phyloP scores from a whole-genome alignment of 1,140 invertebrate species.

The Schlechtendalia chinensis region DNA sequence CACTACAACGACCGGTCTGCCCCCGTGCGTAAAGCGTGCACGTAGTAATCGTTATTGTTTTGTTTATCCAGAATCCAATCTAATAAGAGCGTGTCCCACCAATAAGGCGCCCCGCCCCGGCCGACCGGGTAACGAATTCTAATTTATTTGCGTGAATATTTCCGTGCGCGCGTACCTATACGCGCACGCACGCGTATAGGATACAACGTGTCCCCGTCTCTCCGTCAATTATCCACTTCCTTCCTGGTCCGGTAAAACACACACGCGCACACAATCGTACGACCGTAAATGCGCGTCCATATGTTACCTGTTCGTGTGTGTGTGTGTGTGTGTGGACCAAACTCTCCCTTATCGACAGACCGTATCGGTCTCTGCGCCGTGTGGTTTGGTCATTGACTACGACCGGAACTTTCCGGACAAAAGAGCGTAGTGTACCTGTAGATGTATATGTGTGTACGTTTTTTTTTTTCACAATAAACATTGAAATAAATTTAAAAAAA shows the following conservation, averaged over 20 bases:
- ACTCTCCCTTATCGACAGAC: constrained; percentile 49
- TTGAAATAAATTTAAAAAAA: constrained; percentile 29
- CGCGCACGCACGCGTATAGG: background rate
- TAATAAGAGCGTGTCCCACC: background rate
- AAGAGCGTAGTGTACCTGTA: constrained; percentile 2
- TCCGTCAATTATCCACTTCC: constrained; percentile 49
- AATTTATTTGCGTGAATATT: constrained; percentile 49
- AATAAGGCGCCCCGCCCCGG: constrained; percentile 38
- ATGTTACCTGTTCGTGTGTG: too few relatives aligned
- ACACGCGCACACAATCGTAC: background rate
- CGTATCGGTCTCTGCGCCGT: constrained; percentile 25
- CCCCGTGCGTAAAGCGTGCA: too few relatives aligned
- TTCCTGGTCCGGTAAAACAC: constrained; percentile 32
- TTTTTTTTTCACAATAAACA: constrained; percentile 40
- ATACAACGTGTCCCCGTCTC: constrained; percentile 28
- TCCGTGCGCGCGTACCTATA: too few relatives aligned
- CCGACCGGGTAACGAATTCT: constrained; percentile 38
- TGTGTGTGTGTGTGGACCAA: constrained; percentile 39
- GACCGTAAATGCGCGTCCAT: constrained; percentile 10
- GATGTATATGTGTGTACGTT: background rate
- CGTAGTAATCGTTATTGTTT: too few relatives aligned
- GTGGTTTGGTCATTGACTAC: constrained; percentile 47
- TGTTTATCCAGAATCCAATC: too few relatives aligned
- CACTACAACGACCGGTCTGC: too few relatives aligned
- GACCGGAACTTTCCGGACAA: constrained; percentile 46